Percentiles rank a stretch among this genome's conserved stretches.
phyloP scores from a whole-genome alignment of 2,797 vertebrate genomes.

The Notoglanidium macrostoma region DNA sequence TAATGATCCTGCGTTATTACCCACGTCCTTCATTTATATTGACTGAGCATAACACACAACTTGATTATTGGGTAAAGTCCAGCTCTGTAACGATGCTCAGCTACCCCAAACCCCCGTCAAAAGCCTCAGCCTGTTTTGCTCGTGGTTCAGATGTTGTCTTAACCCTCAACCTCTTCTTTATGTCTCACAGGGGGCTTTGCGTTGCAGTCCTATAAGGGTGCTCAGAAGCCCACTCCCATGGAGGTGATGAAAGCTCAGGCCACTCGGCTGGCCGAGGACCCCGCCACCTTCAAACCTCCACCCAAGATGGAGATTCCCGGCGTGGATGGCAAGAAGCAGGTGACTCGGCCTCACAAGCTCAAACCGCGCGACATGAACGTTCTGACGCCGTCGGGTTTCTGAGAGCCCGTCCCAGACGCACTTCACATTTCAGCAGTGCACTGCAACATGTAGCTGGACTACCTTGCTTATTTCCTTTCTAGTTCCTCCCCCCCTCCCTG shows the following conservation, averaged over 20 bases:
- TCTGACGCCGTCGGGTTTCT: slow-evolving; percentile 93
- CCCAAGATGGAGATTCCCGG: slow-evolving; percentile 88
- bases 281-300: slow-evolving; percentile 72
- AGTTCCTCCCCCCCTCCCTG: neutral
- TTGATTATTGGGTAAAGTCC: neutral
- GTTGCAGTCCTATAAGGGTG: slow-evolving; percentile 85
- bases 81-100: neutral
- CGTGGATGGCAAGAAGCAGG: slow-evolving; percentile 76
- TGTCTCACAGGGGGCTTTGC: slow-evolving; percentile 83
- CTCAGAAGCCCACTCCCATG: slow-evolving; percentile 91
- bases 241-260: slow-evolving; percentile 89
- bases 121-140: no score
- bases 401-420: slow-evolving; percentile 54
- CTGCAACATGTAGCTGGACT: slow-evolving; percentile 39
- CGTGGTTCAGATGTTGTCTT: neutral
- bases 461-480: neutral
- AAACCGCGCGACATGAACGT: slow-evolving; percentile 94
- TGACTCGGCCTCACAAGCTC: slow-evolving; percentile 82
- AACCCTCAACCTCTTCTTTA: neutral
- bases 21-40: neutral
- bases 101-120: no score
- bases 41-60: neutral
- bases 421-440: neutral
- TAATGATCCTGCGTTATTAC: neutral
- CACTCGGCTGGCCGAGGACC: slow-evolving; percentile 75